These are phyloP conservation scores for Myotis brandtii DNA, from an alignment of 2,113 vertebrate genomes.

Conservation along the genomic window DNA sequence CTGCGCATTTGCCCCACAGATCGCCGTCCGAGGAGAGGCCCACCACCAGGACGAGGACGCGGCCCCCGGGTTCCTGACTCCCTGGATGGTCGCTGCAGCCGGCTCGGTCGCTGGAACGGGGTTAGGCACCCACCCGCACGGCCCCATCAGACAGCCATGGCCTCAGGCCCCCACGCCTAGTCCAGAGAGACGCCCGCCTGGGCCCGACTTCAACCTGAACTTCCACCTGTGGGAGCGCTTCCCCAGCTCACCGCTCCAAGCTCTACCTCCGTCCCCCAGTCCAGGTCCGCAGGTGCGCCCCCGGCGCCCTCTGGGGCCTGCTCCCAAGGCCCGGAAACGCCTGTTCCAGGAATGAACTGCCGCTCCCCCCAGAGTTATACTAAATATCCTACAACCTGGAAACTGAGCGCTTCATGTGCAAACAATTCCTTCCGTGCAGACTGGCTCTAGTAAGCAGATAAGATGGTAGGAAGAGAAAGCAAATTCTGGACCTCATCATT, in stretches of 20 bases:
- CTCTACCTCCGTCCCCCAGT: not conserved
- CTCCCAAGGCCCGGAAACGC: not conserved
- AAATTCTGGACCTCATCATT: not conserved
- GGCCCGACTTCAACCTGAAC: not conserved
- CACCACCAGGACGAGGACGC: not conserved
- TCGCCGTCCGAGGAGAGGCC: not conserved
- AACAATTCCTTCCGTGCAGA: not conserved
- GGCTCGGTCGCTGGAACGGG: not conserved
- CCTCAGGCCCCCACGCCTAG: not conserved
- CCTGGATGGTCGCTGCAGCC: not conserved
- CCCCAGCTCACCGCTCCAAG: not conserved
- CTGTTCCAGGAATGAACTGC: not conserved
- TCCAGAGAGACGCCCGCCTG: not conserved
- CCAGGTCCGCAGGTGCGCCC: not conserved
- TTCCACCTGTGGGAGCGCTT: not conserved
- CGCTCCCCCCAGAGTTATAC: not conserved
- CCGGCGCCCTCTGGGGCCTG: not conserved
- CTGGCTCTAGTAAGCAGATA: not conserved
- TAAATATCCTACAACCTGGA: not conserved
- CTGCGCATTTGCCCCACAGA: not conserved
- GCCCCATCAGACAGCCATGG: fast-evolving
- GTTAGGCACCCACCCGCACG: not conserved
- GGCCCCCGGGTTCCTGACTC: not conserved
- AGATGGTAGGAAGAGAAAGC: not conserved
- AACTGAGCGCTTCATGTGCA: not conserved